Conservation (phyloP, 2,113 vertebrate species). For the Petromus typicus region DNA sequence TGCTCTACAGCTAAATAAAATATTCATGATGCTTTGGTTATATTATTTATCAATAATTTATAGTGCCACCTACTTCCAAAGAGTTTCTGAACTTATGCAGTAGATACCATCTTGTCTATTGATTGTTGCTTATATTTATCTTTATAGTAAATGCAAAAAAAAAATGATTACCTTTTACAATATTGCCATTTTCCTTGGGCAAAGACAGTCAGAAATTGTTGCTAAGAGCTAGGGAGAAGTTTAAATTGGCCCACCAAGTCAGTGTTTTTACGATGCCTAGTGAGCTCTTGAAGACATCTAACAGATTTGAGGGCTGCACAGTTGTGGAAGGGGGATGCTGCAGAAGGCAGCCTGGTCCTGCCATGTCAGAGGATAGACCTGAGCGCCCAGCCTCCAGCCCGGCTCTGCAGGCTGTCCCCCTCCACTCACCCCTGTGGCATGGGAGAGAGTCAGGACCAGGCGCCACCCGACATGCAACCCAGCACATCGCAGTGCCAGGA, state of each 20-base stretch:
- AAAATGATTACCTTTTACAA: background rate
- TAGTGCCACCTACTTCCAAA: background rate
- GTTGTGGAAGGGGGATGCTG: background rate
- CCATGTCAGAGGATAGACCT: no score
- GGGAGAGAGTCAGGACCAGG: background rate
- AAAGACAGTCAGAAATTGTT: conserved; percentile 43
- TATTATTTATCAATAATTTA: background rate
- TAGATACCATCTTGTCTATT: background rate
- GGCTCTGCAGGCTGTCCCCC: background rate
- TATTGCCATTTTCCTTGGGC: background rate
- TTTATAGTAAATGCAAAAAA: background rate
- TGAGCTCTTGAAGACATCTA: background rate
- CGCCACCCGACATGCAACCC: conserved; percentile 45
- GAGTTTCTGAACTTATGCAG: background rate
- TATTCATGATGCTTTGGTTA: background rate
- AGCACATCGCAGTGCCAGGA: conserved; percentile 63
- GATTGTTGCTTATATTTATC: background rate
- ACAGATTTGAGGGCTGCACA: fast-evolving
- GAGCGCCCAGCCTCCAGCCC: background rate
- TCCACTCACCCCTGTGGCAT: fast-evolving
- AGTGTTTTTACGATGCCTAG: background rate
- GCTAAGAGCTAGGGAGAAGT: background rate
- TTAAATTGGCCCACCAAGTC: background rate
- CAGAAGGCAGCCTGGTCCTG: background rate
- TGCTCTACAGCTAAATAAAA: conserved; percentile 38